These are phyloP conservation scores for Ptychodera flava DNA, from an alignment of 35 echinoderm and acorn worm genomes.

Conservation along the genomic window DNA sequence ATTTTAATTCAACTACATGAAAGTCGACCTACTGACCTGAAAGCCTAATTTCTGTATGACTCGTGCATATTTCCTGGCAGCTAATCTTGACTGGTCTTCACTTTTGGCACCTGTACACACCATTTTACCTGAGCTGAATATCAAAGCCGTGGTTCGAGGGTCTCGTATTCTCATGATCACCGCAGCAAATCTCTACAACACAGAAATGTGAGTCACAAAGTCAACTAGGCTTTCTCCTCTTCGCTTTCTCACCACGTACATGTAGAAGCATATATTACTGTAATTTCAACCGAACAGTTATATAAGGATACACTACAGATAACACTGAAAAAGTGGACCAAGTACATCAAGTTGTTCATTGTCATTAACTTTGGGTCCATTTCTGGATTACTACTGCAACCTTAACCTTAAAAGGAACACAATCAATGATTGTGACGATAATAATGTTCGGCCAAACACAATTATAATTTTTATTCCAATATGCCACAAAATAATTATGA, in stretches of 20 bases:
- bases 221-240: not conserved
- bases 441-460: too few species aligned
- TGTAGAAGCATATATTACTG: not conserved
- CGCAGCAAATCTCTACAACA: constrained; percentile 86
- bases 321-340: too few species aligned
- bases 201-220: not conserved
- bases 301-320: too few species aligned
- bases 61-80: constrained; percentile 97
- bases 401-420: too few species aligned
- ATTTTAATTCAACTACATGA: too few species aligned
- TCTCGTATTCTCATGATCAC: constrained; percentile 98
- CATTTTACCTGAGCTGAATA: constrained; percentile 99
- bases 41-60: constrained; percentile 98
- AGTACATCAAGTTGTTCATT: too few species aligned
- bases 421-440: too few species aligned
- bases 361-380: too few species aligned
- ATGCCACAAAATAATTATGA: too few species aligned
- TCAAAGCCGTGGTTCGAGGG: constrained; percentile 87
- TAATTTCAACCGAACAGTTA: too few species aligned
- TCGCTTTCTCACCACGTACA: not conserved
- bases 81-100: constrained; percentile 92
- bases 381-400: too few species aligned
- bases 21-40: constrained; percentile 78
- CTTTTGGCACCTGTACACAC: constrained; percentile 98
- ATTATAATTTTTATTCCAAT: too few species aligned